Base-by-base conservation (phyloP, 2,888 invertebrate species). In the Pollenia labialis region DNA sequence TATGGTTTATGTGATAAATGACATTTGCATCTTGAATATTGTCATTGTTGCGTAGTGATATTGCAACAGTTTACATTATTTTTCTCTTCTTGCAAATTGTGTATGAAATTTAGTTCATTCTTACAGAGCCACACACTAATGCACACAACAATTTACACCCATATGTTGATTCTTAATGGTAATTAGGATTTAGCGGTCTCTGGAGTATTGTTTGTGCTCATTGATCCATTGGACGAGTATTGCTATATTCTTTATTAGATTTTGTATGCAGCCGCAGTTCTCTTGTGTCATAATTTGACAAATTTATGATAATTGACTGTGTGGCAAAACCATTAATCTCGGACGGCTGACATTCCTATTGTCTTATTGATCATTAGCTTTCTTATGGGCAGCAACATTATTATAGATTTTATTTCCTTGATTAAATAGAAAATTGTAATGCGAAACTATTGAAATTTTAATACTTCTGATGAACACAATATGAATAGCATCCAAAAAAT, bases 1-100 rank as follows among this genome's bases (percentile, higher is more conserved):
- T 77, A 72, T 85, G 74, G 66, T 56, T 76, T 48, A 44, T 64
- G 76, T 72, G 71, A 76, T 81, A 81, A 76, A 81, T 66, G 60
- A 60, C 66, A 85, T 76, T 81, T 85, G 76, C 81, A 85, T 85
- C 85, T 85, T 77, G 66, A 66, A 76, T 50, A 76, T 84, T 68
- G 60, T 79, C 68, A 69, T 74, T 75, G 62, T 32, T 68, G 44
- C 52, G 2, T 52, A 4, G n/a, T 77, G 40, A 50, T 64, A 42
- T 69, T 80, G 74, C 84, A 79, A 74, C 68, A 85, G 44, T 82
- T 76, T 54, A 75, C 74, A 60, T 71, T 66, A 56, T 58, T 54
- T 62, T 68, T 64, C 32, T 54, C 9, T 64, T 84, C 56, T 69
- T 50, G 60, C 56, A 77, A 62, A 50, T 66, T 18, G 50, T 76